Conservation (phyloP, 2,888 invertebrate genomes). For the Ochropleura plecta region DNA sequence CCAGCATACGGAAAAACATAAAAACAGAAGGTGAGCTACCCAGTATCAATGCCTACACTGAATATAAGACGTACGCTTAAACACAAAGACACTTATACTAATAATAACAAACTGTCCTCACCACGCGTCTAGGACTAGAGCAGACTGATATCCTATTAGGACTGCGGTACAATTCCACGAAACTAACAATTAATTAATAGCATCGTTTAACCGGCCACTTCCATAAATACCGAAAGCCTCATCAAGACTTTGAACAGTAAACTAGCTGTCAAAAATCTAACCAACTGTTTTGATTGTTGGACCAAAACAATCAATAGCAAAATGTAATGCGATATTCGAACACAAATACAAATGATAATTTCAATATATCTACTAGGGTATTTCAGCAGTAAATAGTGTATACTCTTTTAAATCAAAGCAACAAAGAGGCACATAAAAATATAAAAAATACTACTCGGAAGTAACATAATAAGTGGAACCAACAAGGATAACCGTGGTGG, state of each 20-base stretch:
- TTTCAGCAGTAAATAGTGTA: not conserved
- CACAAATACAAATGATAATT: not conserved
- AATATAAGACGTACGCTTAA: not conserved
- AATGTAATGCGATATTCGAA: not conserved
- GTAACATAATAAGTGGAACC: conserved; percentile 47
- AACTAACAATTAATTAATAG: conserved; percentile 20
- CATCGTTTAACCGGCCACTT: not conserved
- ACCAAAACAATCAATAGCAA: not conserved
- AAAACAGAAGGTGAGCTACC: too few species aligned
- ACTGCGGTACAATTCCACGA: conserved; percentile 6
- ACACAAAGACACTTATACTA: conserved; percentile 1
- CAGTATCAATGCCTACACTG: not conserved
- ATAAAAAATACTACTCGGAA: conserved; percentile 27
- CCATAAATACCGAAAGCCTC: conserved; percentile 2
- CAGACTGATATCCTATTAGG: not conserved
- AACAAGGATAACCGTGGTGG: conserved; percentile 56
- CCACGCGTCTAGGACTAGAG: not conserved
- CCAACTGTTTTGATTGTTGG: not conserved
- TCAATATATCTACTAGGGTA: not conserved
- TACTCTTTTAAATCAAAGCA: not conserved
- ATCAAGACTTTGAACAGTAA: not conserved
- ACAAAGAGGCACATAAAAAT: conserved; percentile 2
- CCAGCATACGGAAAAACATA: too few species aligned
- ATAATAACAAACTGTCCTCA: not conserved
- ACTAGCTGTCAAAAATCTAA: not conserved